A percentile compares a stretch with the other conserved stretches of the same genome.
Evolutionary conservation across 2,113 vertebrate genomes (phyloP).

Genomic region (Emberiza fucata): DNA sequence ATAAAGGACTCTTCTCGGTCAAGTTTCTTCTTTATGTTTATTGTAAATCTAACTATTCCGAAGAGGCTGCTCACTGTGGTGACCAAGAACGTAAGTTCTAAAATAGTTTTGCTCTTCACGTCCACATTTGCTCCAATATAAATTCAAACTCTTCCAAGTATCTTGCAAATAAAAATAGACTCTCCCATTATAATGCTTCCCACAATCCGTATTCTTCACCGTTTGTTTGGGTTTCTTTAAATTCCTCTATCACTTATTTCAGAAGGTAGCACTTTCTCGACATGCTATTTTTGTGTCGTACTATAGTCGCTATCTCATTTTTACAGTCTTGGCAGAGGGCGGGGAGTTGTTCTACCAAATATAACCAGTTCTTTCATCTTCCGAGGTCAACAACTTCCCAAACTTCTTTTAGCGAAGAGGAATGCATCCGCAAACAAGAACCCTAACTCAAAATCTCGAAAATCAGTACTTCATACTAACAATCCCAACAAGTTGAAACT

Average conservation of each 20-base stretch:
- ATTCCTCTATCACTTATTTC: not conserved
- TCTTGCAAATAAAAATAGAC: not conserved
- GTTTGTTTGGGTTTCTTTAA: not conserved
- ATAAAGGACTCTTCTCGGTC: not conserved
- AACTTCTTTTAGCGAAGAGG: not conserved
- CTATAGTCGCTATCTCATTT: conserved; percentile 42
- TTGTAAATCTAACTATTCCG: not conserved
- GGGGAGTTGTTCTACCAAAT: conserved; percentile 32
- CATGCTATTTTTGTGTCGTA: not conserved
- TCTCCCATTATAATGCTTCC: not conserved
- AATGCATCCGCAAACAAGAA: not conserved
- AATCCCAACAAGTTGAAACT: not conserved
- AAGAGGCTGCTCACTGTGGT: not conserved
- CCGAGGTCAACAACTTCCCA: conserved; percentile 55
- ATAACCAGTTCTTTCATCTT: conserved; percentile 45
- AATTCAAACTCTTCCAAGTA: not conserved
- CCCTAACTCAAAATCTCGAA: not conserved
- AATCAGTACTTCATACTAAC: not conserved
- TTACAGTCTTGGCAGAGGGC: conserved; percentile 39
- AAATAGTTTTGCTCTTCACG: not conserved
- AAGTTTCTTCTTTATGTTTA: not conserved
- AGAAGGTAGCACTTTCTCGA: not conserved
- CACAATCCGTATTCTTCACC: not conserved
- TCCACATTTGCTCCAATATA: not conserved
- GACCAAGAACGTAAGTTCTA: not conserved